Evolutionary conservation across 2,888 invertebrate species (phyloP), one percentile per base, ranked within the genome.

Genomic region (Drosophila falleni): DNA sequence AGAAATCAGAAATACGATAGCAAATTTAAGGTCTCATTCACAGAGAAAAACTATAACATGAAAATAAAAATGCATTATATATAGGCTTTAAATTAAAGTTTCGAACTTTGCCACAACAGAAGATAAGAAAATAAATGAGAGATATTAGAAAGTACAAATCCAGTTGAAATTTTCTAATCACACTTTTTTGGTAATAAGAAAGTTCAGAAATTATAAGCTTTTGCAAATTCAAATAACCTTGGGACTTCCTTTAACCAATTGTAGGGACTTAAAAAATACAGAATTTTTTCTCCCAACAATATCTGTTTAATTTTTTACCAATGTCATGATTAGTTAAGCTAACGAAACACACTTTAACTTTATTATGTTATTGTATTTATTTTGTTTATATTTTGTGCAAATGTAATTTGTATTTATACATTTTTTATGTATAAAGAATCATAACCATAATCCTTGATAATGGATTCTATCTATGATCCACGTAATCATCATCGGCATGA

Each of bases 401-500:
- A 65, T 64, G 39, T 47, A 47, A 70, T 59, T 51, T 54, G 51
- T 44, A 39, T 39, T 39, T 15, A 39, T 39, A 39, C 37, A 15
- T 39, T 15, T 39, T 39, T 15, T 8, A 39, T 39, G 15, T 59
- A 50, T 39, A 68, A 10, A 16, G n/a, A 62, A 54, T 9, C 35
- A 15, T 51, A 29, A 3, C 16, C 46, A n/a, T 33, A 63, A 23
- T n/a, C 13, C 1, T 33, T 15, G 31, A 15, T 31, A 1, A 6
- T 6, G 31, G 2, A 31, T 19, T 50, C 19, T 87, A 84, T 49
- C 83, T 62, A 44, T 80, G 83, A 63, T 88, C 87, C 10, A 78
- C 77, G 50, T 84, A 84, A 35, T 83, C 82, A 41, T 78, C 81
- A 10, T 51, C 31, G 5, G 4, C 87, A 44, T 78, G 73, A 6